phyloP scores from a whole-genome alignment of 2,797 vertebrate species.

The Chelon labrosus region DNA sequence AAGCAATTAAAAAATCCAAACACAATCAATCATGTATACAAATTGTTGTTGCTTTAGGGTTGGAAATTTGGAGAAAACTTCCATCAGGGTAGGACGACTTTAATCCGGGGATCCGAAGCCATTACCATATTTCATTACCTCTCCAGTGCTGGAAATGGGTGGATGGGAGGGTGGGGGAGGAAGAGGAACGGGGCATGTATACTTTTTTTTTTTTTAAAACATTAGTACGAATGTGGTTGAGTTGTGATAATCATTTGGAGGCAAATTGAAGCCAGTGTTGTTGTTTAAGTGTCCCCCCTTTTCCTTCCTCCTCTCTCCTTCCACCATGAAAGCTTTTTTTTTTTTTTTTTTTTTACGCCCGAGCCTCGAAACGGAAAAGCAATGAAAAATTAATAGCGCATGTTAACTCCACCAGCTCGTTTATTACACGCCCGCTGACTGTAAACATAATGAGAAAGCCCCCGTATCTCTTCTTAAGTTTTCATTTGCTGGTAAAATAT shows the following conservation, averaged over 20 bases:
- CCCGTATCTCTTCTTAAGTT: slow-evolving; percentile 78
- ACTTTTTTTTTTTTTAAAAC: slow-evolving; percentile 64
- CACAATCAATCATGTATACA: slow-evolving; percentile 85
- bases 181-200: slow-evolving; percentile 35
- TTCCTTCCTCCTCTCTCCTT: slow-evolving; percentile 17
- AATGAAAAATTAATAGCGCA: slow-evolving; percentile 86
- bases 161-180: slow-evolving; percentile 31
- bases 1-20: slow-evolving; percentile 84
- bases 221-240: slow-evolving; percentile 71
- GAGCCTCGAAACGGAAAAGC: slow-evolving; percentile 79
- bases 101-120: slow-evolving; percentile 77
- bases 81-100: slow-evolving; percentile 81
- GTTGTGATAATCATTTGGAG: slow-evolving; percentile 78
- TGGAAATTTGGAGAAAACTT: slow-evolving; percentile 81
- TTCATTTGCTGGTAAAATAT: slow-evolving; percentile 68
- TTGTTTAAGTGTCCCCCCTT: slow-evolving; percentile 59
- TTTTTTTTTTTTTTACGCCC: slow-evolving; percentile 69
- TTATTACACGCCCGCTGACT: slow-evolving; percentile 85
- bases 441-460: slow-evolving; percentile 85
- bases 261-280: slow-evolving; percentile 69
- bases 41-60: slow-evolving; percentile 84
- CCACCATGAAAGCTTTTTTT: slow-evolving; percentile 69
- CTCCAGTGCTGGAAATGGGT: slow-evolving; percentile 69
- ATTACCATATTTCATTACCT: slow-evolving; percentile 86
- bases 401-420: slow-evolving; percentile 84